Conservation (phyloP, 2,888 invertebrate genomes). For the Drosophila aldrichi region DNA sequence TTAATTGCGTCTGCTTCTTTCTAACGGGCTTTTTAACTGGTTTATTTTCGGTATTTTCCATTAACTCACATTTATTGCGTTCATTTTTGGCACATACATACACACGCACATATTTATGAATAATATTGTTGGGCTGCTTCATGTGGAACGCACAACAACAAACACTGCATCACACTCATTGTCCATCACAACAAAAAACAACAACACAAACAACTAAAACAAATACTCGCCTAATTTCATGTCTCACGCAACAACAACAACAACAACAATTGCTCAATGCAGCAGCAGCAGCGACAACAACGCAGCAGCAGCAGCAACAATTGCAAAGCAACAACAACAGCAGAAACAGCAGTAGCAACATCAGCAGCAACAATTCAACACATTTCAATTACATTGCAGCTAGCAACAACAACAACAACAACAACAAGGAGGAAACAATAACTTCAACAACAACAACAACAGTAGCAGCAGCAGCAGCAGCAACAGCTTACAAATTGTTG, state of each 20-base stretch:
- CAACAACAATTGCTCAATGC: slow-evolving; percentile 36
- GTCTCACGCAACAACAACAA: slow-evolving; percentile 53
- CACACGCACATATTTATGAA: slow-evolving; percentile 67
- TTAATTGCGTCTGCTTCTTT: slow-evolving; percentile 7
- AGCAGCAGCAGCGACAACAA: slow-evolving; percentile 28
- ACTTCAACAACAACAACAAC: background rate
- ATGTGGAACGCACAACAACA: slow-evolving; percentile 43
- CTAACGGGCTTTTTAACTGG: slow-evolving; percentile 21
- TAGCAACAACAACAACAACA: slow-evolving; percentile 30
- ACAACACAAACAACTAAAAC: slow-evolving; percentile 52
- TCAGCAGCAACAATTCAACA: slow-evolving; percentile 59
- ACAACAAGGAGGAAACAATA: slow-evolving; percentile 4
- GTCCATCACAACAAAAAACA: slow-evolving; percentile 2
- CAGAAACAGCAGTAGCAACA: slow-evolving; percentile 37
- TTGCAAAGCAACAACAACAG: slow-evolving; percentile 39
- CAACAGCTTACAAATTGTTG: slow-evolving; percentile 9
- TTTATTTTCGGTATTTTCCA: slow-evolving; percentile 1
- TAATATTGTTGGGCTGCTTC: slow-evolving; percentile 72
- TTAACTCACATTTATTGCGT: slow-evolving; percentile 7
- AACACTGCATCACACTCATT: slow-evolving; percentile 29
- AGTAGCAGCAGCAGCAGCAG: background rate
- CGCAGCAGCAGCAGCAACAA: slow-evolving; percentile 35
- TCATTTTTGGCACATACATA: slow-evolving; percentile 9
- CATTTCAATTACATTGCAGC: slow-evolving; percentile 75
- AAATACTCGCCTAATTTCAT: slow-evolving; percentile 70